Evolutionary conservation across 1,140 invertebrate genomes (phyloP).

Genomic region (Drosophila tropicalis): DNA sequence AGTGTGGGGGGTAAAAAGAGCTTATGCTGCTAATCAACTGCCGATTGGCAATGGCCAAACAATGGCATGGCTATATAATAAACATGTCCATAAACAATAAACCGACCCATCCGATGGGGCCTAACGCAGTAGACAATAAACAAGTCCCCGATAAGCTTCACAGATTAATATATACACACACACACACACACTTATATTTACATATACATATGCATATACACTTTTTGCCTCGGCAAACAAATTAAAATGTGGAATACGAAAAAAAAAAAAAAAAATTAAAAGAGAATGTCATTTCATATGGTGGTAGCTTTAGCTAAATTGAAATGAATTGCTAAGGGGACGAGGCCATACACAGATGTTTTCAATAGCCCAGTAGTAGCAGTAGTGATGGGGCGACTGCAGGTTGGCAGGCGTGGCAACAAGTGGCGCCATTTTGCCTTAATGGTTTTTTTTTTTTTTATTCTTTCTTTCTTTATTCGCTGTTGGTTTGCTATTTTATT

Average conservation of each 20-base stretch:
- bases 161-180: slow-evolving; percentile 40
- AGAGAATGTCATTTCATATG: slow-evolving; percentile 43
- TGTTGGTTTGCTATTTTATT: slow-evolving; percentile 5
- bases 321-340: slow-evolving; percentile 46
- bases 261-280: background rate
- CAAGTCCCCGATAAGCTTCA: slow-evolving; percentile 54
- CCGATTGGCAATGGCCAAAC: slow-evolving; percentile 41
- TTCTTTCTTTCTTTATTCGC: background rate
- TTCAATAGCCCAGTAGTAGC: background rate
- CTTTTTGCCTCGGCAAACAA: slow-evolving; percentile 47
- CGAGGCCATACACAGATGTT: background rate
- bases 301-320: slow-evolving; percentile 41
- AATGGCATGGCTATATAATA: slow-evolving; percentile 49
- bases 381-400: background rate
- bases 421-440: slow-evolving; percentile 17
- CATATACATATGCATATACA: slow-evolving; percentile 13
- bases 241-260: slow-evolving; percentile 42
- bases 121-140: slow-evolving; percentile 50
- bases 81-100: slow-evolving; percentile 59
- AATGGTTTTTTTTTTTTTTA: slow-evolving; percentile 9
- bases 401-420: background rate
- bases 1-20: slow-evolving; percentile 23
- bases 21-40: slow-evolving; percentile 64
- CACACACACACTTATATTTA: background rate
- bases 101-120: slow-evolving; percentile 39